phyloP scores from a whole-genome alignment of 2,797 vertebrate species.

The Notolabrus celidotus region DNA sequence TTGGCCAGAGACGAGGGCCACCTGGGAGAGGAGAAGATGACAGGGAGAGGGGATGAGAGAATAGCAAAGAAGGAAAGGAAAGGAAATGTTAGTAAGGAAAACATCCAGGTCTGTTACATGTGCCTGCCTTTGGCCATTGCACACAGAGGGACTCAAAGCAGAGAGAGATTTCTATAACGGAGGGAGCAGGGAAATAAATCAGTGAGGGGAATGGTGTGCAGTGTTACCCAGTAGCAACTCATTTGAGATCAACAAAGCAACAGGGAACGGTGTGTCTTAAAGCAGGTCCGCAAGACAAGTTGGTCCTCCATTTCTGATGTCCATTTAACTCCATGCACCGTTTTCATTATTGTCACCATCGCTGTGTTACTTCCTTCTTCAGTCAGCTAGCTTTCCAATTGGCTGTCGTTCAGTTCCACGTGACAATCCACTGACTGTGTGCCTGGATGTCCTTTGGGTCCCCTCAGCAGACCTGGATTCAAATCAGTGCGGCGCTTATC shows the following conservation, averaged over 20 bases:
- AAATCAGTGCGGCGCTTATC: too few species aligned
- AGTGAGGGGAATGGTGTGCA: slow-evolving; percentile 77
- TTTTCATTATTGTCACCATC: too few species aligned
- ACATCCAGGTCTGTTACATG: slow-evolving; percentile 44
- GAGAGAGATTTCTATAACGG: slow-evolving; percentile 43
- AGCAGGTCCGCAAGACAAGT: slow-evolving; percentile 32
- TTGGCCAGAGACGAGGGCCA: slow-evolving; percentile 62
- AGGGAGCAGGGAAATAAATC: slow-evolving; percentile 43
- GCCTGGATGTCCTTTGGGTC: too few species aligned
- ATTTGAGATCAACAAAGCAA: slow-evolving; percentile 57
- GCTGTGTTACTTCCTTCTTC: too few species aligned
- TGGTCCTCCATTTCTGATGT: too few species aligned
- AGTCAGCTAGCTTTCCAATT: too few species aligned
- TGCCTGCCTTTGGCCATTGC: slow-evolving; percentile 37
- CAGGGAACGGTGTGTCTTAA: slow-evolving; percentile 1
- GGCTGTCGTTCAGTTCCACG: too few species aligned
- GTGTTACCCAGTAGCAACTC: slow-evolving; percentile 6
- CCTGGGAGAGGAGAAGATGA: slow-evolving; percentile 39
- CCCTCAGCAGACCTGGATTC: too few species aligned
- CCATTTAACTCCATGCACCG: too few species aligned
- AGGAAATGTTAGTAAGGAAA: slow-evolving; percentile 19
- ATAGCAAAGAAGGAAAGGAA: not conserved
- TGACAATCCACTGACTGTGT: too few species aligned
- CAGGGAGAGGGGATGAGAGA: not conserved
- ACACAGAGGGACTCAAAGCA: slow-evolving; percentile 43